Conservation (phyloP, 2,797 vertebrate genomes). For the Enteromius trimaculatus region DNA sequence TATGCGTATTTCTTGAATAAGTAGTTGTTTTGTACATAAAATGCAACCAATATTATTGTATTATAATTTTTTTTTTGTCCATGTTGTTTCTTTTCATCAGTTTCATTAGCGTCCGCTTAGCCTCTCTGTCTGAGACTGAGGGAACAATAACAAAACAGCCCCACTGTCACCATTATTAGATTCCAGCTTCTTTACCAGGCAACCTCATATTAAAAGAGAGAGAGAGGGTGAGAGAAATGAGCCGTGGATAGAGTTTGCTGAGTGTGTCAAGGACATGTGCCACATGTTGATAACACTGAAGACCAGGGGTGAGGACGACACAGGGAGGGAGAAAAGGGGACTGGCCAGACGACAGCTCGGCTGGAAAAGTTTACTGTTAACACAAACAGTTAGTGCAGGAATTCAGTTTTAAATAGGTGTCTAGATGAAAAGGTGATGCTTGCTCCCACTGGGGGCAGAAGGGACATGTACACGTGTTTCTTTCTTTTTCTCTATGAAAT, state of each 20-base stretch:
- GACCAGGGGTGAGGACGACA: constrained; percentile 72
- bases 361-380: constrained; percentile 84
- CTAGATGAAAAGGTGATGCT: constrained; percentile 71
- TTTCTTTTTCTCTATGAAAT: constrained; percentile 14
- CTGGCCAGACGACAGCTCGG: constrained; percentile 75
- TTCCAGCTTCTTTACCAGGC: constrained; percentile 93
- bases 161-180: constrained; percentile 99
- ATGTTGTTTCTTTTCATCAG: constrained; percentile 98
- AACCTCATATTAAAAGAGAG: constrained; percentile 88
- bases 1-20: neutral
- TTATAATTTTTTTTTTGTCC: constrained; percentile 78
- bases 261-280: constrained; percentile 93
- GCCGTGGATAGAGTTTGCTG: constrained; percentile 72
- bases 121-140: constrained; percentile 84
- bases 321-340: constrained; percentile 63
- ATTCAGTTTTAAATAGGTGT: constrained; percentile 80
- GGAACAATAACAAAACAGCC: constrained; percentile 91
- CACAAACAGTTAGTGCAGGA: constrained; percentile 86
- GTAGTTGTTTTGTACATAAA: neutral
- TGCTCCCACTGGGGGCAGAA: constrained; percentile 75
- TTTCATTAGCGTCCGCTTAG: constrained; percentile 96
- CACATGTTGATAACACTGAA: constrained; percentile 90
- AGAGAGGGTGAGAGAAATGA: constrained; percentile 48
- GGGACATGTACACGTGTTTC: constrained; percentile 44
- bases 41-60: neutral